phyloP scores from a whole-genome alignment of 2,113 vertebrate genomes.

The Anthoscopus minutus region DNA sequence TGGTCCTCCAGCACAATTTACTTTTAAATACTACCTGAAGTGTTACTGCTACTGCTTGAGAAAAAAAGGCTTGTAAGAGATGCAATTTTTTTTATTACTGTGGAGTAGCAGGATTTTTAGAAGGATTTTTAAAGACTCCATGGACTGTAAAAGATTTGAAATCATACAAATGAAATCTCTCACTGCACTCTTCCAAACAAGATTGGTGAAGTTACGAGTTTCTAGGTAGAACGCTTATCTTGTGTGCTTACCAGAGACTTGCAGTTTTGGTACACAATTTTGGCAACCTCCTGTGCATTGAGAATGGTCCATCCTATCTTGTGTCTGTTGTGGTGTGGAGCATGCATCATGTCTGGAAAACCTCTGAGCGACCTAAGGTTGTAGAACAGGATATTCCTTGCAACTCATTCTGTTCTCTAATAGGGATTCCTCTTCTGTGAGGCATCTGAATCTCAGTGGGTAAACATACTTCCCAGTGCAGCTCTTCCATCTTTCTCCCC shows the following conservation, averaged over 20 bases:
- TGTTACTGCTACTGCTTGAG: not conserved
- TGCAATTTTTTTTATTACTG: not conserved
- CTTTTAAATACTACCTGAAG: not conserved
- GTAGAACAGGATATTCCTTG: not conserved
- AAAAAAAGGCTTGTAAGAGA: not conserved
- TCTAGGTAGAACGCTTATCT: not conserved
- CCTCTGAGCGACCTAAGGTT: not conserved
- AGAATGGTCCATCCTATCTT: not conserved
- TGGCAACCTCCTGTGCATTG: rapidly evolving
- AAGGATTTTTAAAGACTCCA: not conserved
- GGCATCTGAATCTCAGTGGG: not conserved
- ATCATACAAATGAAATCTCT: not conserved
- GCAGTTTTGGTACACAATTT: rapidly evolving
- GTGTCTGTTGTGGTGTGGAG: not conserved
- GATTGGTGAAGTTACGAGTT: not conserved
- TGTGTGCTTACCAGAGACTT: not conserved
- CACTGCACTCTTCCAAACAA: not conserved
- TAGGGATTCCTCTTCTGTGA: not conserved
- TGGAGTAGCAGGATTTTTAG: not conserved
- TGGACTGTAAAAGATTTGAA: not conserved
- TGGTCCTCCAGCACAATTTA: not conserved
- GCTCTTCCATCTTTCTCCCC: not conserved
- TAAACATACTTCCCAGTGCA: not conserved
- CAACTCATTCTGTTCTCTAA: not conserved
- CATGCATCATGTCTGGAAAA: not conserved